These are phyloP conservation scores for Hypotaenidia philippensis DNA, from an alignment of 2,797 vertebrate genomes.

Conservation along the genomic window DNA sequence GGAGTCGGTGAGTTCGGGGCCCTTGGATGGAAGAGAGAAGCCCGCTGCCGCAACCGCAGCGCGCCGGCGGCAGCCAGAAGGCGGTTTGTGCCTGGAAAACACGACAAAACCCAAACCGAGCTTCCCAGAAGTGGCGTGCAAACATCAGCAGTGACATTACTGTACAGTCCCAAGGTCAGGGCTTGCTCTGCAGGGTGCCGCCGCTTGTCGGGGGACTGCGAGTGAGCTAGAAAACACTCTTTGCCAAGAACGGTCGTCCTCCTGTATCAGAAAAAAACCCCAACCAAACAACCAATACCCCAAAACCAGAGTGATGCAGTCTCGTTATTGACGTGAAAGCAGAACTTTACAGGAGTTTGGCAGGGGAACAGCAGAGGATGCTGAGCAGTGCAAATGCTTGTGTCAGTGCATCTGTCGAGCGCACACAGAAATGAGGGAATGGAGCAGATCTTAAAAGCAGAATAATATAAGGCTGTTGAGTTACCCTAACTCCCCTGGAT, in stretches of 20 bases:
- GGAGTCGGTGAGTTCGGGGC: rapidly evolving
- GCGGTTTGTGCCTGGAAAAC: background rate
- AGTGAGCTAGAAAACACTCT: rapidly evolving
- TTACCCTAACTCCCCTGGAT: too few relatives aligned
- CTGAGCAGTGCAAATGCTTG: rapidly evolving
- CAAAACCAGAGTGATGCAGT: rapidly evolving
- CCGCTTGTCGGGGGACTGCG: rapidly evolving
- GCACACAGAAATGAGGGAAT: rapidly evolving
- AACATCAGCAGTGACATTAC: rapidly evolving
- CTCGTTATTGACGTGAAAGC: background rate
- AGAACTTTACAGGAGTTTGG: background rate
- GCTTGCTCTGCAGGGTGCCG: rapidly evolving
- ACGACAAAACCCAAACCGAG: rapidly evolving
- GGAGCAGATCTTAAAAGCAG: background rate
- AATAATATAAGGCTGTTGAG: background rate
- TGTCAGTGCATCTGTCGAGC: rapidly evolving
- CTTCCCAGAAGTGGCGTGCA: rapidly evolving
- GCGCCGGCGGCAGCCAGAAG: rapidly evolving
- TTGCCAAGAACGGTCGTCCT: background rate
- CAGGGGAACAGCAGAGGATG: background rate
- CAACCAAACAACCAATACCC: too few relatives aligned
- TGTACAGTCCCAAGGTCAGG: rapidly evolving
- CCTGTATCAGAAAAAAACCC: background rate
- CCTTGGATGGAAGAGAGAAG: rapidly evolving
- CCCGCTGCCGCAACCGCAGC: rapidly evolving